Evolutionary conservation across 1,140 invertebrate genomes (phyloP), one percentile per base, ranked within the genome.

Genomic region (Drosophila insularis): DNA sequence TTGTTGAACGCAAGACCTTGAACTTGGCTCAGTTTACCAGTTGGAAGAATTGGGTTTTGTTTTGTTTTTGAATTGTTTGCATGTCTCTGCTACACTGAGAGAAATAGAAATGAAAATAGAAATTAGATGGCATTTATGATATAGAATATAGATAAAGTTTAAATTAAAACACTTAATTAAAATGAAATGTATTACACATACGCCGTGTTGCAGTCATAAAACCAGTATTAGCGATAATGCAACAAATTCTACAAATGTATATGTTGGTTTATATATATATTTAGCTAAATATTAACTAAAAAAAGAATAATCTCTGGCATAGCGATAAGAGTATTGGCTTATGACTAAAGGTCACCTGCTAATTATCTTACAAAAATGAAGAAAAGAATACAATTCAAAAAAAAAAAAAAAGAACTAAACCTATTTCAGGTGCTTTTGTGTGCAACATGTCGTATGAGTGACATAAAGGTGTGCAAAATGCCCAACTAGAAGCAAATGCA

Each of bases 21-120:
- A 90, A 90, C 87, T 90, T 90, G 87, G 87, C 82, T 90, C 82
- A 90, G 74, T 90, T 90, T 79, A 70, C 70, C 80, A 89, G 82
- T 79, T 76, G 71, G 43, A 77, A 87, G 81, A 90, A 87, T 90
- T 87, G 69, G 80, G 79, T 90, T 90, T 86, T 87, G 75, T 89
- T 86, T 87, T 87, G 84, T 72, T 89, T 86, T 87, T 87, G 84
- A 87, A 82, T 87, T 71, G 67, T 71, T 86, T 80, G 77, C 62
- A 55, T 76, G 71, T 40, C 63, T 68, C 56, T 69, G 55, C 56
- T 11, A 50, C 59, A 31, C 43, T 39, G 43, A 50, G 43, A 50
- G 43, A 50, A 50, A 50, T 50, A 50, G 17, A 21, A 17, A 7
- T 3, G 8, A 2, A 17, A 43, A 43, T 43, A 43, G 14, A 14